phyloP scores from a whole-genome alignment of 1,140 invertebrate species.

The Phocides pigmalion region DNA sequence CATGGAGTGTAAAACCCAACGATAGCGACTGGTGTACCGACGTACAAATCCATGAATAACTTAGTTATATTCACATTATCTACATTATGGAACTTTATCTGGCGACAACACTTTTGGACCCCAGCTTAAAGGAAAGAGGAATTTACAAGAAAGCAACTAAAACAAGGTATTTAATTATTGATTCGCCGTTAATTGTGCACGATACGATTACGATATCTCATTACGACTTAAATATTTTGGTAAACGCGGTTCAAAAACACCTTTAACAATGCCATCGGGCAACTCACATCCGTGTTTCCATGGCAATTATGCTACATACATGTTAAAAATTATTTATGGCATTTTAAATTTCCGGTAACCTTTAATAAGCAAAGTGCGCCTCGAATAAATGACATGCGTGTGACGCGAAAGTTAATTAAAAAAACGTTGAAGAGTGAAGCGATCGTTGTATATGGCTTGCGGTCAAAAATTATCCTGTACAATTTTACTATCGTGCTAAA shows the following conservation, averaged over 20 bases:
- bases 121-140: slow-evolving; percentile 52
- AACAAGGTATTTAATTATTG: slow-evolving; percentile 34
- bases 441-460: slow-evolving; percentile 2
- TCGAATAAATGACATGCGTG: slow-evolving; percentile 7
- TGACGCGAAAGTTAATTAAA: slow-evolving; percentile 24
- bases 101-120: slow-evolving; percentile 64
- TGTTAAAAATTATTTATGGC: slow-evolving; percentile 24
- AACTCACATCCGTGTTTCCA: slow-evolving; percentile 15
- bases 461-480: slow-evolving; percentile 21
- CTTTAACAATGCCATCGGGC: slow-evolving; percentile 5
- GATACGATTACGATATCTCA: neutral
- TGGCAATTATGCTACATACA: slow-evolving; percentile 15
- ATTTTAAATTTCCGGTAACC: slow-evolving; percentile 26
- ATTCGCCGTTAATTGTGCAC: slow-evolving; percentile 47
- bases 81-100: slow-evolving; percentile 80
- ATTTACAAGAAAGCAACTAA: slow-evolving; percentile 44
- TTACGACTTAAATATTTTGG: neutral
- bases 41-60: slow-evolving; percentile 72
- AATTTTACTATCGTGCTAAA: neutral
- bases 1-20: slow-evolving; percentile 80
- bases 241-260: neutral
- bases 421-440: neutral
- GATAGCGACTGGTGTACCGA: slow-evolving; percentile 64
- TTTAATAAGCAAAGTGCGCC: slow-evolving; percentile 11
- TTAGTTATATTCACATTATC: slow-evolving; percentile 83